Base-by-base conservation (phyloP, 2,888 invertebrate genomes). In the Syrphus vitripennis region DNA sequence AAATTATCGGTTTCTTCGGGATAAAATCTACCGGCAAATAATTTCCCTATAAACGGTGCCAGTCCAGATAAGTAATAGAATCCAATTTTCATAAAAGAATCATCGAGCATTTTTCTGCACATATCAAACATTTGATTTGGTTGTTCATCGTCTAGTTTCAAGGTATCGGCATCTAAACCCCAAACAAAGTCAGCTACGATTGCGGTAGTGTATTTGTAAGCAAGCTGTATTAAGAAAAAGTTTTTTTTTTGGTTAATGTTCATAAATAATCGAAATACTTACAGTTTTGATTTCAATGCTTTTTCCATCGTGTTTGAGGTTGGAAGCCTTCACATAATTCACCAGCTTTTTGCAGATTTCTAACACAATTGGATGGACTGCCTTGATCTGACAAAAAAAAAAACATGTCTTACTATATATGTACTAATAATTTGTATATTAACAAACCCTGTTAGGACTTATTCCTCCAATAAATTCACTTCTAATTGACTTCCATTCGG, bases 1-100 rank as follows among this genome's bases (percentile, higher is more conserved):
- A 91, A 91, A 0, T 87, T 79, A 19, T 90, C 97, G 90, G 98
- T 98, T 4, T 94, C 95, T 0, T 91, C 94, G 10, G 90, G 88
- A 69, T 88, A 89, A 50, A 91, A 88, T 1, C 89, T 89, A n/a
- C 83, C 50, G 0, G 88, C 87, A 4, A 87, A 70, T 6, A 91
- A 19, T 19, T 88, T 77, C 1, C 89, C 87, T 12, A 89, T 1
- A 3, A 89, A 72, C 0, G 91, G 91, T 0, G 89, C 88, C 29
- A 89, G 53, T 2, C 88, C 77, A 9, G 89, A 34, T n/a, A 88
- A 83, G 87, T 89, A 91, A 53, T 89, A 90, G 6, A 88, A 72
- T 9, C 88, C 82, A 7, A 90, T 70, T 72, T 88, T 88, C 1
- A 76, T 83, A 59, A 89, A 89, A 31, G 89, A 81, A 4, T 84